These are phyloP conservation scores for Oscheius sp. DNA, from an alignment of 1,140 invertebrate genomes.

Conservation along the genomic window DNA sequence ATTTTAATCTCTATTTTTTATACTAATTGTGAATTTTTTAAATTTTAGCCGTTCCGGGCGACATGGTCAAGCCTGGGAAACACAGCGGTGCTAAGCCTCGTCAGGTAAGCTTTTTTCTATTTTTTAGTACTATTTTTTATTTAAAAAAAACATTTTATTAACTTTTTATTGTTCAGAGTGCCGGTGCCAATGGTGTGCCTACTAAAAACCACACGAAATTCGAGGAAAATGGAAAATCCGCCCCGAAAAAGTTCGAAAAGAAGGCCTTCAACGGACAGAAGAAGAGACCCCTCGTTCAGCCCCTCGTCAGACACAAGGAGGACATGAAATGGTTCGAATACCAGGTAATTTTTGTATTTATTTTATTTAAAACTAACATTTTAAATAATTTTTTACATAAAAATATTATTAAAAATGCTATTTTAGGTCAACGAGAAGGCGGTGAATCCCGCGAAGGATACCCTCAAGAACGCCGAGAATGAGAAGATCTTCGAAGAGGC, in stretches of 20 bases:
- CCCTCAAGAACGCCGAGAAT: neutral
- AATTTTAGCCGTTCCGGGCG: no score
- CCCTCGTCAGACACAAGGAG: neutral
- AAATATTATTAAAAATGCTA: neutral
- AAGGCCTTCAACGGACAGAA: constrained; percentile 9
- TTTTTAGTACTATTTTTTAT: no score
- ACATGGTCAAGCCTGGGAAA: no score
- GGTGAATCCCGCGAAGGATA: neutral
- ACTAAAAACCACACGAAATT: neutral
- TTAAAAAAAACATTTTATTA: no score
- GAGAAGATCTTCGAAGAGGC: neutral
- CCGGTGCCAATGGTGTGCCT: no score
- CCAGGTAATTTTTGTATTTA: neutral
- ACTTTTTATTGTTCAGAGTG: no score
- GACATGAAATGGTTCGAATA: constrained; percentile 10
- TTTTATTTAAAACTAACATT: neutral
- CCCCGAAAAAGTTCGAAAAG: constrained; percentile 61
- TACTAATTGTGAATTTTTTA: no score
- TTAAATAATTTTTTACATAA: neutral
- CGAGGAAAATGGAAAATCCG: neutral
- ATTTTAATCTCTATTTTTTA: no score
- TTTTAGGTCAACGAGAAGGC: neutral
- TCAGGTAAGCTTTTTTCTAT: no score
- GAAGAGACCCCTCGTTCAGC: neutral
- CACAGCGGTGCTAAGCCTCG: no score